Evolutionary conservation across 2,113 vertebrate species (phyloP), one percentile per base, ranked within the genome.

Genomic region (Oncorhynchus nerka): DNA sequence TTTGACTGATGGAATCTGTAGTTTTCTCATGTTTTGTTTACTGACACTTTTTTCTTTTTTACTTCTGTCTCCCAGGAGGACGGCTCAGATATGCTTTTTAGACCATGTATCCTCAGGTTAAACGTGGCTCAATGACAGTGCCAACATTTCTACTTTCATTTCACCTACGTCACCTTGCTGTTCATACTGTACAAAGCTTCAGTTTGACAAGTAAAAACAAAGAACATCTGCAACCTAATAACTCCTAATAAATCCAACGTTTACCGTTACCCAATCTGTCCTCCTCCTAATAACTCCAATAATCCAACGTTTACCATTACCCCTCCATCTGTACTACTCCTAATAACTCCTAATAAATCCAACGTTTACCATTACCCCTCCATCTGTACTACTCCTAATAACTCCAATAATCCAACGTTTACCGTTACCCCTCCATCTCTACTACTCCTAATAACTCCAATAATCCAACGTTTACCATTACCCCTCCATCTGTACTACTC

Each of bases 141-240:
- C 1, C 2, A 39, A 39, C 8, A 39, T 39, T 39, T 9, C 39
- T 9, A 45, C 9, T 9, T 39, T 9, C 34, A 9, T 45, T 45
- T 45, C 39, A 45, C 9, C 39, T 45, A 45, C 9, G 8, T 45
- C 9, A 45, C 0, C 39, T 12, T 45, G 39, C 39, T 45, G 39
- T 45, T 45, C 39, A 45, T 3, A 9, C 8, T 39, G 2, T 39
- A 3, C 39, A 11, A 45, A 3, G 39, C 69, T 32, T 81, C 57
- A 78, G 76, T 81, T 32, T 85, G 85, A 88, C 79, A 76, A 82
- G 77, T 81, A 82, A 77, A 78, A 85, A 57, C 84, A 86, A 57
- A 39, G 24, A 45, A 45, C 39, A 45, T 45, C 8, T 45, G 39
- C 39, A 45, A 32, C 9, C 76, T 80, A 89, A 89, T 77, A 72